phyloP scores from a whole-genome alignment of 2,113 vertebrate species.

The Psittacula cyanocephala region DNA sequence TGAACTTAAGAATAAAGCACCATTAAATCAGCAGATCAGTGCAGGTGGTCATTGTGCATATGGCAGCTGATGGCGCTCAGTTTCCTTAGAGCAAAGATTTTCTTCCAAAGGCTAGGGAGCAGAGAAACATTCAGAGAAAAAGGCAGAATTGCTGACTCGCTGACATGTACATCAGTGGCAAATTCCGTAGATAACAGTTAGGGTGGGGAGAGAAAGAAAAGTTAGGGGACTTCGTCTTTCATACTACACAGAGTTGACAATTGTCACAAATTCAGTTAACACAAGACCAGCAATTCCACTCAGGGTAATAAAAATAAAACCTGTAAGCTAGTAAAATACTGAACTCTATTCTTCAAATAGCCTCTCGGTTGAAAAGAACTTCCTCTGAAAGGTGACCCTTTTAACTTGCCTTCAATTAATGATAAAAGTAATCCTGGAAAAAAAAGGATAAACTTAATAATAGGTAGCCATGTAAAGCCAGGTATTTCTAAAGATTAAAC shows the following conservation, averaged over 20 bases:
- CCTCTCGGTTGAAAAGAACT: neutral
- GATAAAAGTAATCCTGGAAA: neutral
- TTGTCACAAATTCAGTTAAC: neutral
- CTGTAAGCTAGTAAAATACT: neutral
- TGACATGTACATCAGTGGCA: neutral
- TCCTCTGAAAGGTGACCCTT: neutral
- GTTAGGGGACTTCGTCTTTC: neutral
- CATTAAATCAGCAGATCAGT: neutral
- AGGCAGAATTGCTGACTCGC: neutral
- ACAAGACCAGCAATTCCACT: neutral
- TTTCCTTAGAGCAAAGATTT: neutral
- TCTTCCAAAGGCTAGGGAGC: neutral
- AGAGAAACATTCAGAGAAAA: neutral
- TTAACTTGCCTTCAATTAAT: neutral
- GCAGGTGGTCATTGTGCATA: neutral
- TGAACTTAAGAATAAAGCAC: neutral
- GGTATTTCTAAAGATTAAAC: constrained; percentile 4
- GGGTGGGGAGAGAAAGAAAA: neutral
- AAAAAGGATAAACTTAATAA: neutral
- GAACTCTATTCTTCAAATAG: neutral
- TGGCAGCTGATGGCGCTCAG: neutral
- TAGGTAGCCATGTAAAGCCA: neutral
- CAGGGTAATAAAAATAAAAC: neutral
- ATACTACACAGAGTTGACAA: neutral
- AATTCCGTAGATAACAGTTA: neutral